These are phyloP conservation scores for Syritta pipiens DNA, from an alignment of 2,888 invertebrate genomes.

Conservation along the genomic window DNA sequence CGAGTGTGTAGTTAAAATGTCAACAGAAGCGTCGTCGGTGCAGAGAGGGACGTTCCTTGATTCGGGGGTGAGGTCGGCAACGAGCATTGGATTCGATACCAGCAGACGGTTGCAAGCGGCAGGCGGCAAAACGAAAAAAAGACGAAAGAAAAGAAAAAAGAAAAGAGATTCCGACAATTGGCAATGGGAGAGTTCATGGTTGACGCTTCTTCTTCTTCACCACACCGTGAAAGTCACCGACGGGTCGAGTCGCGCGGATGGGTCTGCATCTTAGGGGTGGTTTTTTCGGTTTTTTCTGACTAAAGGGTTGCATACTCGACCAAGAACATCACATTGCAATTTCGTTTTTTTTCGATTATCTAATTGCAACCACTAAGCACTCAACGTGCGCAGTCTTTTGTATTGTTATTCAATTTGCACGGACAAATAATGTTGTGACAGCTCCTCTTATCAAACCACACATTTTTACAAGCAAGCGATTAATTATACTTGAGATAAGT, in stretches of 20 bases:
- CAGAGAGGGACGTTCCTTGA: conserved; percentile 8
- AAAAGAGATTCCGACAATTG: conserved; percentile 25
- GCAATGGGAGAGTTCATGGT: conserved; percentile 56
- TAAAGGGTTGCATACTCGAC: too few species aligned
- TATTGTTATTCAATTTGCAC: conserved; percentile 6
- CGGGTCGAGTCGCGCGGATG: neutral
- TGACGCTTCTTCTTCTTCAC: conserved; percentile 24
- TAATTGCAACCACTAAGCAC: conserved; percentile 28
- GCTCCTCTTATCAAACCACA: conserved; percentile 19
- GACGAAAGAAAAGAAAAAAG: conserved; percentile 14
- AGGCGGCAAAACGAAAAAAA: conserved; percentile 28
- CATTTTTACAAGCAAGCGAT: conserved; percentile 7
- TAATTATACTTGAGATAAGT: conserved; percentile 11
- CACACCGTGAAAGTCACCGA: neutral
- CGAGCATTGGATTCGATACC: conserved; percentile 42
- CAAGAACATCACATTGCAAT: conserved; percentile 14
- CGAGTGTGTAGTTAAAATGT: conserved; percentile 31
- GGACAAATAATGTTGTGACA: neutral
- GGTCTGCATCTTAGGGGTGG: too few species aligned
- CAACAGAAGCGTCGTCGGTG: conserved; percentile 23
- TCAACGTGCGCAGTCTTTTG: neutral
- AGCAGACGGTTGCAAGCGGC: conserved; percentile 49
- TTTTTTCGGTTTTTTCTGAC: neutral
- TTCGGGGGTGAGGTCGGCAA: conserved; percentile 17
- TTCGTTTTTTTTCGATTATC: conserved; percentile 22